Base-by-base conservation (phyloP, 2,113 vertebrate species). In the Bufo gargarizans region DNA sequence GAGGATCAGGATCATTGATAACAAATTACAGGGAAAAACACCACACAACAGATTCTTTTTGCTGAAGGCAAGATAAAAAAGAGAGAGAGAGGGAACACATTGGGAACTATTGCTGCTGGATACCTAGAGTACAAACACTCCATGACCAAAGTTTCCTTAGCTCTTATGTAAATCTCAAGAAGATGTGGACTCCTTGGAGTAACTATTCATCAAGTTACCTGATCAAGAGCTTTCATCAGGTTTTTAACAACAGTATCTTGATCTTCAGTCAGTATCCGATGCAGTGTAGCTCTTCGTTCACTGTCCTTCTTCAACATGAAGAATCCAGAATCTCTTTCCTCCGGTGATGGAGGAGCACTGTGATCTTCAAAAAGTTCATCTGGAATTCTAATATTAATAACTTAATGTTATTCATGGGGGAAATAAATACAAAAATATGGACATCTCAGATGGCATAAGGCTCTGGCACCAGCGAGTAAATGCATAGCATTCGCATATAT, bases 321-420 rank as follows among this genome's bases (percentile, higher is more conserved):
- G 94, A 99, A 99, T 0, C 98, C 98, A 0, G 98, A 95, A 86
- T 99, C 98, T 86, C 98, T 98, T 90, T 99, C 98, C 89, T 99
- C 98, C 0, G 98, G 98, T 61, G 98, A 99, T 0, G 98, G 98
- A 4, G 98, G 98, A 0, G 98, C 98, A 13, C 98, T 99, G 93
- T 99, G 98, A 91, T 99, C 98, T 91, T 99, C 98, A 88, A 99
- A 99, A 91, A 99, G 97, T 92, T 99, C 98, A 91, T 99, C 98
- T 8, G 98, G 98, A 88, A 99, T 99, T 91, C 98, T 99, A 90
- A 85, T 53, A 19, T 65, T 47, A 7, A 80, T 16, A 19, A 55
- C 0, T 16, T 16, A 14, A 43, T 17, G 16, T 80, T 33, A 77
- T n/a, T 55, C 10, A 55, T 1, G 13, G 4, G 20, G 22, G 47